Conservation (phyloP, 2,113 vertebrate genomes). For the Lophius piscatorius region DNA sequence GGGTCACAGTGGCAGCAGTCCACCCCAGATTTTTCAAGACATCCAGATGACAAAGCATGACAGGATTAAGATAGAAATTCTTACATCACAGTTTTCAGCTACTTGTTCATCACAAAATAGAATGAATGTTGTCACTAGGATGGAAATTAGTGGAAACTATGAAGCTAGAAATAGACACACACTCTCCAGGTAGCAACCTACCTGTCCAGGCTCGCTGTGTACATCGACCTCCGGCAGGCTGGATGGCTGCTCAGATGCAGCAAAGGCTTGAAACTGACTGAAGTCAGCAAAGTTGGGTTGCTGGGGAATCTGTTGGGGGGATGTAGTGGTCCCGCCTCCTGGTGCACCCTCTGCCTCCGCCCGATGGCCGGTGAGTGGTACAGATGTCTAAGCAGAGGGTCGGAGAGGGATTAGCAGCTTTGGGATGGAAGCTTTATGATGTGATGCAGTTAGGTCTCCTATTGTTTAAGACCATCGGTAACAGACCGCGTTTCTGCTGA, state of each 20-base stretch:
- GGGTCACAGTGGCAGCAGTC: too few species aligned
- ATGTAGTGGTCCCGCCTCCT: slow-evolving; percentile 87
- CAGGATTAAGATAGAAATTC: too few species aligned
- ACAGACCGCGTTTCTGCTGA: too few species aligned
- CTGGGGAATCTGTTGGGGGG: slow-evolving; percentile 96
- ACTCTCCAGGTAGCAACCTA: slow-evolving; percentile 49
- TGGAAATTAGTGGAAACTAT: too few species aligned
- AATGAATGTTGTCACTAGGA: too few species aligned
- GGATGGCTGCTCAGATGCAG: slow-evolving; percentile 86
- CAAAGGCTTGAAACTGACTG: slow-evolving; percentile 96
- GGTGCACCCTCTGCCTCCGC: slow-evolving; percentile 86
- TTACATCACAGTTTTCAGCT: too few species aligned
- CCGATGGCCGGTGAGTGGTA: slow-evolving; percentile 84
- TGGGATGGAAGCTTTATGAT: neutral
- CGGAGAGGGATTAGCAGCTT: too few species aligned
- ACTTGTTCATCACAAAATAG: too few species aligned
- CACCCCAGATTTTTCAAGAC: too few species aligned
- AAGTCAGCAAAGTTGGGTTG: slow-evolving; percentile 99
- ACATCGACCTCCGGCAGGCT: slow-evolving; percentile 88
- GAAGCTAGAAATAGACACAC: too few species aligned
- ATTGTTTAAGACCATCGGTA: too few species aligned
- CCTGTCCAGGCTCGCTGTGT: slow-evolving; percentile 86
- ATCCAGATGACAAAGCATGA: too few species aligned
- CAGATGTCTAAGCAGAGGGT: slow-evolving; percentile 79
- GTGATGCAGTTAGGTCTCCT: neutral